Evolutionary conservation across 2,888 invertebrate genomes (phyloP), one percentile per base, ranked within the genome.

Genomic region (Drosophila pegasa): DNA sequence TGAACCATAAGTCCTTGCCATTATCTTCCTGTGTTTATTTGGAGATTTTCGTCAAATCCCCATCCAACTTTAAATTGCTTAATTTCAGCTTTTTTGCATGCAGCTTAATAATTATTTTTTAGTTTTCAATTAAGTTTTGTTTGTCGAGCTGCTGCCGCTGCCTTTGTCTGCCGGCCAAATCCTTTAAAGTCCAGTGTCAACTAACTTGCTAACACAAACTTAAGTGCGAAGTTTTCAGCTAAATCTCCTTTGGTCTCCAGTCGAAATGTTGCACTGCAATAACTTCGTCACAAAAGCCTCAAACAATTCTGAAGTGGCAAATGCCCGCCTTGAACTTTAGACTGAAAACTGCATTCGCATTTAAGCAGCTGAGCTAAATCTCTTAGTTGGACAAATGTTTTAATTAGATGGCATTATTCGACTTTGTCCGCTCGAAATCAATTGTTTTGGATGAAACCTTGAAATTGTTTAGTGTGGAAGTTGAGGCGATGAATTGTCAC

Each of bases 61-160:
- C 9, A 38, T 3, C 27, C 16, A 12, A 45, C 16, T 6, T 27
- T 10, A 27, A 45, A 27, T 25, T 16, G 45, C n/a, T 45, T n/a
- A n/a, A n/a, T 25, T 6, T 18, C 12, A 47, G 18, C 14, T 47
- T 18, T 18, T 29, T 18, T 12, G 16, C 29, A 16, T 20, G 27
- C 27, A 47, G 47, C 18, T 47, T 47, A 14, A 31, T 31, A 48
- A 48, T 48, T 20, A 14, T 48, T 48, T 31, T 48, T 14, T 2
- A 29, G 12, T 18, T 45, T 31, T 31, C 47, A 48, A 31, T 29
- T 31, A 29, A 20, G 47, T 20, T 20, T 31, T 45, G 45, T 20
- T 48, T 48, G 31, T 20, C 16, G 10, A 16, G 45, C 27, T 18
- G 45, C 27, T 27, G 45, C 16, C n/a, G n/a, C n/a, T n/a, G n/a